Evolutionary conservation across 2,888 invertebrate genomes (phyloP).

Genomic region (Heliothis peltigera): DNA sequence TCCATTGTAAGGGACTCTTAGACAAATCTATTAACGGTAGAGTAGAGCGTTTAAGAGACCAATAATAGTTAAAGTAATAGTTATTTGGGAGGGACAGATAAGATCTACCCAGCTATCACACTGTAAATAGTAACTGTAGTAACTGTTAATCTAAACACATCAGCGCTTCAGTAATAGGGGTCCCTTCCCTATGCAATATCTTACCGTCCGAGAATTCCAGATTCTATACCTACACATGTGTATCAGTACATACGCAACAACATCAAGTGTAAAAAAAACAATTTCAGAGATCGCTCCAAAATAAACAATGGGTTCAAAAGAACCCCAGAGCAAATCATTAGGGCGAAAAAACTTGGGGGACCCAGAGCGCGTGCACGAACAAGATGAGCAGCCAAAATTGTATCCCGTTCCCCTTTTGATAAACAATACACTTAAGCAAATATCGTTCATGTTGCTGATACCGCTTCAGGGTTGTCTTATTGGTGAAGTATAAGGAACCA

Average conservation of each 20-base stretch:
- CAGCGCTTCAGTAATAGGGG: neutral
- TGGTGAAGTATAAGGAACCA: conserved; percentile 23
- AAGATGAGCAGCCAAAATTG: conserved; percentile 79
- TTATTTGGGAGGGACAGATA: conserved; percentile 35
- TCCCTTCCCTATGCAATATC: neutral
- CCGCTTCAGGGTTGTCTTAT: conserved; percentile 54
- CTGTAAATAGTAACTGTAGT: conserved; percentile 21
- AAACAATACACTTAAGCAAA: conserved; percentile 71
- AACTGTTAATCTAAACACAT: conserved; percentile 33
- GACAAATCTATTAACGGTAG: conserved; percentile 8
- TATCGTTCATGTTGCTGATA: conserved; percentile 54
- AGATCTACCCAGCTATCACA: conserved; percentile 30
- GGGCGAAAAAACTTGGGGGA: conserved; percentile 77
- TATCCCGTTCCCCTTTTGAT: conserved; percentile 71
- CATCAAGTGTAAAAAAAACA: conserved; percentile 66
- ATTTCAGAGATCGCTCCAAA: conserved; percentile 71
- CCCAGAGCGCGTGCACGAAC: conserved; percentile 66
- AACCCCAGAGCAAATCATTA: conserved; percentile 78
- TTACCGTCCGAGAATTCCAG: conserved; percentile 22
- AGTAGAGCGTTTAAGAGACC: conserved; percentile 25
- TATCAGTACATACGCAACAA: conserved; percentile 47
- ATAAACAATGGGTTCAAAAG: conserved; percentile 80
- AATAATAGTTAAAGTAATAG: conserved; percentile 33
- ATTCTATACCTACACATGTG: conserved; percentile 21
- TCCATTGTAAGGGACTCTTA: conserved; percentile 8